Evolutionary conservation across 2,797 vertebrate species (phyloP).

Genomic region (Spinibarbus caldwelli): DNA sequence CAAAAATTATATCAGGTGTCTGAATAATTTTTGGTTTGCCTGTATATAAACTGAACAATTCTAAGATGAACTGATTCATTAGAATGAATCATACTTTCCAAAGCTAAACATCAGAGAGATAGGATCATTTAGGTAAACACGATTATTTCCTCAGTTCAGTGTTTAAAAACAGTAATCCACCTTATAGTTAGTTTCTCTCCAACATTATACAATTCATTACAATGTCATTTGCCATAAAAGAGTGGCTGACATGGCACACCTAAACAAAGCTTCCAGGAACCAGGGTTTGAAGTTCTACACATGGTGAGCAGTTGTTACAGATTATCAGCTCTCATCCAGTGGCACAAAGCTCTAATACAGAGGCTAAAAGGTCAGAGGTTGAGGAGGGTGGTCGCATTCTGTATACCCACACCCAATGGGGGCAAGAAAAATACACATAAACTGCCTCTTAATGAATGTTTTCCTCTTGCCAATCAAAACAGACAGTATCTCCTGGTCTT

Average conservation of each 20-base stretch:
- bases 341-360: conserved; percentile 22
- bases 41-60: too few species aligned
- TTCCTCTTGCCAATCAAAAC: conserved; percentile 43
- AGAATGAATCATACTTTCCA: neutral
- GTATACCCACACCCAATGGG: neutral
- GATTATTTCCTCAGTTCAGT: neutral
- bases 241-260: conserved; percentile 60
- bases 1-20: too few species aligned
- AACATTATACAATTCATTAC: neutral
- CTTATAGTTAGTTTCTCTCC: neutral
- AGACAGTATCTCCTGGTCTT: conserved; percentile 1
- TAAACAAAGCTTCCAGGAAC: conserved; percentile 65
- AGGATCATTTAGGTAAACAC: neutral
- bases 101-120: neutral
- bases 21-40: neutral
- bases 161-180: neutral
- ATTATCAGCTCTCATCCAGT: conserved; percentile 65
- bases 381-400: conserved; percentile 22
- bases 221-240: conserved; percentile 12
- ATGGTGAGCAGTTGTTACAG: conserved; percentile 69
- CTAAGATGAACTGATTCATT: neutral
- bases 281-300: conserved; percentile 59
- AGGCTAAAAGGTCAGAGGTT: conserved; percentile 8
- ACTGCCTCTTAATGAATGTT: conserved; percentile 44
- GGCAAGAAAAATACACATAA: conserved; percentile 11